Evolutionary conservation across 2,888 invertebrate species (phyloP).

Genomic region (Syrista parreyssii): DNA sequence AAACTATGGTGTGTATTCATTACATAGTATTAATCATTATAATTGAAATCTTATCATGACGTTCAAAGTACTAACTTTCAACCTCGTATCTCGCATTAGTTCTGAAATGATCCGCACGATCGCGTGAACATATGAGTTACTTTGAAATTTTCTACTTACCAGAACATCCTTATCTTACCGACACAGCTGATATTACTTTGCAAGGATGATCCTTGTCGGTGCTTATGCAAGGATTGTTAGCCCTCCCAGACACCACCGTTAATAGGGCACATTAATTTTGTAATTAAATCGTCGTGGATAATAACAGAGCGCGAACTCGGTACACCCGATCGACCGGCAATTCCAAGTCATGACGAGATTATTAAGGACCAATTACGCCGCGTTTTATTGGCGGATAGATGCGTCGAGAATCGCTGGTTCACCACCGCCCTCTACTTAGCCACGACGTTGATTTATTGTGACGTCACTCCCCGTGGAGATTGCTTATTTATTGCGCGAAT

Average conservation of each 20-base stretch:
- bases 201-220: neutral
- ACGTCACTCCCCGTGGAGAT: constrained; percentile 1
- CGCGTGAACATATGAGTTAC: neutral
- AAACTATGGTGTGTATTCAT: neutral
- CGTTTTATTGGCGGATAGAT: constrained; percentile 57
- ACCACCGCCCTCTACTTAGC: constrained; percentile 60
- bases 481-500: constrained; percentile 5
- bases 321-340: constrained; percentile 49
- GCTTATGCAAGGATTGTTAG: neutral
- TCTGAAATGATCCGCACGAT: neutral
- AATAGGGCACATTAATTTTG: constrained; percentile 61
- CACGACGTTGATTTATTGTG: constrained; percentile 58
- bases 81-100: neutral
- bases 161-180: neutral
- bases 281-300: constrained; percentile 64
- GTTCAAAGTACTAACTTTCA: neutral
- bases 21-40: neutral
- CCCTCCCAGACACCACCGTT: constrained; percentile 26
- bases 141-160: neutral
- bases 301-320: constrained; percentile 55
- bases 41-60: neutral
- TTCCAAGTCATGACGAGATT: constrained; percentile 64
- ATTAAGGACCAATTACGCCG: constrained; percentile 62
- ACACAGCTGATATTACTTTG: neutral
- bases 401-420: constrained; percentile 38